Evolutionary conservation across 2,888 invertebrate species (phyloP).

Genomic region (Phyto melanocephala): DNA sequence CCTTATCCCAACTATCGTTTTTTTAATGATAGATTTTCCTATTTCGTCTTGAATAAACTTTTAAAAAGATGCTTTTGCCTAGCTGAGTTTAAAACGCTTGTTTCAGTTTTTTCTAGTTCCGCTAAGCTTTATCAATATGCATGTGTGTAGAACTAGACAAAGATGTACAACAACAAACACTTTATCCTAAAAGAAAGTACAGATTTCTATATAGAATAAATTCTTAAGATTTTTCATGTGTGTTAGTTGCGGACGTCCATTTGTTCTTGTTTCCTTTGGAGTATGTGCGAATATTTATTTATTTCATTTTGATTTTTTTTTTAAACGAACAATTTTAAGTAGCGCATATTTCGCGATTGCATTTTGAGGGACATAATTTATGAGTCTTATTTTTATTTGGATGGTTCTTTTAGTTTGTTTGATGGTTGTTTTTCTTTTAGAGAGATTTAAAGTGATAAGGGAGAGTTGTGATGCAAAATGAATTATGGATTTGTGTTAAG

Average conservation of each 20-base stretch:
- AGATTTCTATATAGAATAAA: slow-evolving; percentile 57
- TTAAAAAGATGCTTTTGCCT: slow-evolving; percentile 12
- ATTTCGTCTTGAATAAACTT: background rate
- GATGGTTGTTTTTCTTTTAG: background rate
- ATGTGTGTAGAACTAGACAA: slow-evolving; percentile 34
- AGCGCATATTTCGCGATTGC: slow-evolving; percentile 51
- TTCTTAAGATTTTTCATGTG: slow-evolving; percentile 30
- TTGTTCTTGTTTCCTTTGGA: slow-evolving; percentile 30
- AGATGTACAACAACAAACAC: background rate
- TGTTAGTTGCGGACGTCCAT: slow-evolving; percentile 13
- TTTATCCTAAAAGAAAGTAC: background rate
- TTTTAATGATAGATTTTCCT: no score
- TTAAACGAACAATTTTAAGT: slow-evolving; percentile 25
- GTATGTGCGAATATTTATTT: slow-evolving; percentile 67
- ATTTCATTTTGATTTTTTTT: slow-evolving; percentile 44
- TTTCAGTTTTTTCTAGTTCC: background rate
- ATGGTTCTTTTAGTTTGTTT: background rate
- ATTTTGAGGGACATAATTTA: slow-evolving; percentile 54
- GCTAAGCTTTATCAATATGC: slow-evolving; percentile 30
- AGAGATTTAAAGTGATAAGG: background rate
- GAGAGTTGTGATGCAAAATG: background rate
- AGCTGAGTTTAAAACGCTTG: slow-evolving; percentile 35
- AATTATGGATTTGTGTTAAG: slow-evolving; percentile 17
- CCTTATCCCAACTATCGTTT: background rate
- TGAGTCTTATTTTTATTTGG: slow-evolving; percentile 26